Base-by-base conservation (phyloP, 2,797 vertebrate species). In the Acrossocheilus wenchowensis region DNA sequence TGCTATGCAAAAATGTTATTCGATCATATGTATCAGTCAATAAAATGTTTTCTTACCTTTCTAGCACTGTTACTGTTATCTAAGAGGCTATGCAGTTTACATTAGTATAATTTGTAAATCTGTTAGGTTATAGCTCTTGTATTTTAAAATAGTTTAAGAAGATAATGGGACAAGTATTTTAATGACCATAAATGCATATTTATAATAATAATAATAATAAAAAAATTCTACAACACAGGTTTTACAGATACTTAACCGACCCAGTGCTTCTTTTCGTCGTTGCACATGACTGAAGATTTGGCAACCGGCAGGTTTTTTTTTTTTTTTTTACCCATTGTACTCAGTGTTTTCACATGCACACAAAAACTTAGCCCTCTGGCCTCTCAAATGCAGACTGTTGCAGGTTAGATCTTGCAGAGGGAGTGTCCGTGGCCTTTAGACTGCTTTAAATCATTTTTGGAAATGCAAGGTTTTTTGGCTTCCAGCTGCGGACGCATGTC, bases 321-420 rank as follows among this genome's bases (percentile, higher is more conserved):
- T 4, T 23, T 54, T 11, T 45, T 7, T 30, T 15, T 78, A 64
- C n/a, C n/a, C 41, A 26, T 52, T 39, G 34, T 1, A 48, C 8
- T 6, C 26, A 74, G 41, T 64, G 54, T 74, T 75, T 66, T 64
- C 30, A n/a, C 82, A 75, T 9, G 15, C 15, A n/a, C 66, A 17
- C 52, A 48, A 17, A 85, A 62, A 36, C 39, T 0, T 39, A 36
- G 21, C 84, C 77, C 84, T 80, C 68, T 85, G 68, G 84, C 68
- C 68, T 57, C 50, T 12, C 12, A 57, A 43, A 80, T 54, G 62
- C 41, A 68, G 39, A 60, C 64, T 30, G 6, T 66, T 66, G 84
- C 84, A 85, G 77, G 84, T 80, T 85, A 34, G 50, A 26, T 85
- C 84, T 80, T 80, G 84, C 68, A 80, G 41, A 62, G 41, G 77